Evolutionary conservation across 2,888 invertebrate genomes (phyloP), one percentile per base, ranked within the genome.

Genomic region (Eilema griseolum): DNA sequence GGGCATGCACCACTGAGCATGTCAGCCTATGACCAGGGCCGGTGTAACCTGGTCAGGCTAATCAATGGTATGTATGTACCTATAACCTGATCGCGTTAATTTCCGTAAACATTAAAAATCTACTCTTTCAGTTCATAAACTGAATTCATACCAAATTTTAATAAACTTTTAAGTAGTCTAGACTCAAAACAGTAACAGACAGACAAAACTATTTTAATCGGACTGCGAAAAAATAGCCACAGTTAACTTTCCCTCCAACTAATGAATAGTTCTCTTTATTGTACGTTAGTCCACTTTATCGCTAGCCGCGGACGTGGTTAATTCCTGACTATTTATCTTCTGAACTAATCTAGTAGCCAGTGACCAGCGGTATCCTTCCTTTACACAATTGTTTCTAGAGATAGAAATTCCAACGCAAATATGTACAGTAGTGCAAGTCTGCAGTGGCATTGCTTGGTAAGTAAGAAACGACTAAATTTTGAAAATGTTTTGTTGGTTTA

Each of bases 301-400:
- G 61, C 31, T 10, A 24, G 4, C 28, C 60, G 67, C 66, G 71
- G 72, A 73, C 46, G 70, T n/a, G 28, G 28, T 64, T 80, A 83
- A 83, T 83, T 81, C 75, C 68, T 80, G 69, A 33, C 71, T 67
- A 46, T 31, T 23, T 83, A 83, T 83, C 80, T 86, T 66, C 73
- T 71, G 74, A 73, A 75, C 78, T 83, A 84, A 85, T 86, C 84
- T 80, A 78, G 79, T 74, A 81, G 81, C 78, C 72, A 77, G 79
- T 74, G 82, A 81, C 77, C 72, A 77, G 74, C 73, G 56, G 69
- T 68, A 74, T 75, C 75, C 80, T 83, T 81, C 83, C 85, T 78
- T 67, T 77, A 69, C 52, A 60, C 74, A 63, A n/a, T 37, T 31
- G 66, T 23, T 67, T 26, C 66, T 69, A 28, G 37, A 66, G 69